Conservation (phyloP, 2,888 invertebrate genomes). For the Drosophila anceps region DNA sequence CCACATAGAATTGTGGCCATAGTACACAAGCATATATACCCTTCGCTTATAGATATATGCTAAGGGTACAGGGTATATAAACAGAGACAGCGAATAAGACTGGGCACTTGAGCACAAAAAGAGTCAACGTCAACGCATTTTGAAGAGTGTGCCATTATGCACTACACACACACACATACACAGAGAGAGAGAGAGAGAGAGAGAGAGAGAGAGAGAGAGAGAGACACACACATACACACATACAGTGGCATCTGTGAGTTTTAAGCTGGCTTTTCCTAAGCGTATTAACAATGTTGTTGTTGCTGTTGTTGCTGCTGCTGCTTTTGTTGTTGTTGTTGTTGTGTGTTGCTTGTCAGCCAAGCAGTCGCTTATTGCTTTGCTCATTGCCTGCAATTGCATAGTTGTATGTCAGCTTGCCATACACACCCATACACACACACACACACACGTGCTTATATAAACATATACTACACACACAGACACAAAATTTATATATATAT, state of each 20-base stretch:
- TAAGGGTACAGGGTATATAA: constrained; percentile 7
- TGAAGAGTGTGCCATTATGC: constrained; percentile 64
- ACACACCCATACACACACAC: constrained; percentile 12
- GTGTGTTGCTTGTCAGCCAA: constrained; percentile 33
- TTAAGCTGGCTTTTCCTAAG: constrained; percentile 68
- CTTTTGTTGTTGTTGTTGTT: constrained; percentile 13
- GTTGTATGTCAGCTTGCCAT: constrained; percentile 37
- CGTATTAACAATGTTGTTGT: constrained; percentile 56
- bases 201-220: too few species aligned
- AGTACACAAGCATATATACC: neutral
- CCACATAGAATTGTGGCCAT: too few species aligned
- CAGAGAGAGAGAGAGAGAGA: too few species aligned
- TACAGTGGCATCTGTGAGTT: constrained; percentile 30
- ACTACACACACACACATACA: constrained; percentile 32
- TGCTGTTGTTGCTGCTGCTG: constrained; percentile 13
- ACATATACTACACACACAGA: neutral
- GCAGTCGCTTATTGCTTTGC: constrained; percentile 51
- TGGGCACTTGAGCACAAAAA: constrained; percentile 59
- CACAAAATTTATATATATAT: neutral
- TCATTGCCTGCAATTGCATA: constrained; percentile 48
- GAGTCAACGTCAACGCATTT: constrained; percentile 69
- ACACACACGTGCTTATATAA: neutral
- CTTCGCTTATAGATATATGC: neutral
- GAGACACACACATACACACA: constrained; percentile 4
- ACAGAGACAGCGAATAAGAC: constrained; percentile 31